Conservation (phyloP, 2,888 invertebrate genomes). For the Parnassius orleans region DNA sequence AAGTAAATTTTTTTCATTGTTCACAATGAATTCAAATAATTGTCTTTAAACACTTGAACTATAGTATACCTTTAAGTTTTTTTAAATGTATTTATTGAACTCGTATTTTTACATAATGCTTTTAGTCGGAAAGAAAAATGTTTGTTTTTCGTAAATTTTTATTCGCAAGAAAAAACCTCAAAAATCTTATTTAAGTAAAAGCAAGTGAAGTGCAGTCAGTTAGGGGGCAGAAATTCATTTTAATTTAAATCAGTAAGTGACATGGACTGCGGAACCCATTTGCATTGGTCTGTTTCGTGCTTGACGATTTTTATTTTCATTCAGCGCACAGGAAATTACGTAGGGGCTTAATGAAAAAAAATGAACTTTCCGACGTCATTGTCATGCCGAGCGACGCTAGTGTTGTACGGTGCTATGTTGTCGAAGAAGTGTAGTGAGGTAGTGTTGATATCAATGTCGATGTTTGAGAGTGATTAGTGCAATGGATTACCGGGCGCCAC, state of each 20-base stretch:
- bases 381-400: constrained; percentile 34
- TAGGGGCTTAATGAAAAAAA: constrained; percentile 32
- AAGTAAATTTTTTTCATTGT: no score
- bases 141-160: no score
- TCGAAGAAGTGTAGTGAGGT: constrained; percentile 28
- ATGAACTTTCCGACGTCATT: constrained; percentile 30
- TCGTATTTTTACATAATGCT: no score
- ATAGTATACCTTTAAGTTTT: no score
- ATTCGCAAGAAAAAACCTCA: no score
- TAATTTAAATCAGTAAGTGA: background rate
- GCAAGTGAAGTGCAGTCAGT: background rate
- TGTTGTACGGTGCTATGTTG: constrained; percentile 40
- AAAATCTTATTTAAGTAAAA: no score
- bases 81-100: no score
- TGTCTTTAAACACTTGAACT: no score
- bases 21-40: no score
- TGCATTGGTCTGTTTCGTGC: background rate
- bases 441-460: constrained; percentile 33
- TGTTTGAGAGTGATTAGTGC: constrained; percentile 45
- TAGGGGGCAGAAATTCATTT: background rate
- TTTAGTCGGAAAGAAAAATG: no score
- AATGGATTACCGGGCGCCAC: constrained; percentile 73
- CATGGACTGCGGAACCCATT: background rate
- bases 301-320: constrained; percentile 12
- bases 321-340: constrained; percentile 13